Evolutionary conservation across 2,888 invertebrate species (phyloP).

Genomic region (Criorhina ranunculi): DNA sequence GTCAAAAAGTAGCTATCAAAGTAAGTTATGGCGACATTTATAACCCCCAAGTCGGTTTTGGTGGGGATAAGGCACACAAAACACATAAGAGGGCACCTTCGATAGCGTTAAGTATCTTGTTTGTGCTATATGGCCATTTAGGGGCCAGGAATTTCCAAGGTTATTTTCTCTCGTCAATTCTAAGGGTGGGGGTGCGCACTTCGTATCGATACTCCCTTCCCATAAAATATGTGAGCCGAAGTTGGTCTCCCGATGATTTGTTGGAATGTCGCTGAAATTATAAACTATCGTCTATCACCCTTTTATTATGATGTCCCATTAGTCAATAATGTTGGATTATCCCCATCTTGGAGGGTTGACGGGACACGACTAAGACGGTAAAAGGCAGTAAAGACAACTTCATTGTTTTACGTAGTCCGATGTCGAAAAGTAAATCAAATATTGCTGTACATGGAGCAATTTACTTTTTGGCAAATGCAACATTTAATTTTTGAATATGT

Average conservation of each 20-base stretch:
- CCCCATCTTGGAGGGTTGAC: slow-evolving; percentile 40
- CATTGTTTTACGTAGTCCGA: slow-evolving; percentile 59
- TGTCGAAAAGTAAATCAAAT: slow-evolving; percentile 59
- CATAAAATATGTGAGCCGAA: slow-evolving; percentile 2
- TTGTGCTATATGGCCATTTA: slow-evolving; percentile 59
- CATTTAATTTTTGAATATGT: slow-evolving; percentile 71
- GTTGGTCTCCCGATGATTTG: slow-evolving; percentile 49
- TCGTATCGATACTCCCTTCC: slow-evolving; percentile 1
- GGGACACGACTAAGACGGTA: background rate
- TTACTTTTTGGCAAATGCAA: slow-evolving; percentile 76
- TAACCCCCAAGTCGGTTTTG: slow-evolving; percentile 34
- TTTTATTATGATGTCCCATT: slow-evolving; percentile 65
- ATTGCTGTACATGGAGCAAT: slow-evolving; percentile 62
- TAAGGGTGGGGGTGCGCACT: slow-evolving; percentile 9
- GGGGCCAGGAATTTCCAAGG: slow-evolving; percentile 22
- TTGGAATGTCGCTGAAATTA: slow-evolving; percentile 62
- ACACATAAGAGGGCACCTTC: slow-evolving; percentile 56
- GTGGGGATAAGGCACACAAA: slow-evolving; percentile 15
- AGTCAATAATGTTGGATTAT: slow-evolving; percentile 54
- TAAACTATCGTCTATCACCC: slow-evolving; percentile 69
- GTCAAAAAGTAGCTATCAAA: slow-evolving; percentile 75
- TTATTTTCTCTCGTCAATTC: slow-evolving; percentile 38
- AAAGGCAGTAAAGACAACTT: slow-evolving; percentile 56
- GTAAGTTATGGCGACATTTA: slow-evolving; percentile 75
- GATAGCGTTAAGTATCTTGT: slow-evolving; percentile 71